Conservation (phyloP, 2,113 vertebrate genomes). For the Ochotona curzoniae region DNA sequence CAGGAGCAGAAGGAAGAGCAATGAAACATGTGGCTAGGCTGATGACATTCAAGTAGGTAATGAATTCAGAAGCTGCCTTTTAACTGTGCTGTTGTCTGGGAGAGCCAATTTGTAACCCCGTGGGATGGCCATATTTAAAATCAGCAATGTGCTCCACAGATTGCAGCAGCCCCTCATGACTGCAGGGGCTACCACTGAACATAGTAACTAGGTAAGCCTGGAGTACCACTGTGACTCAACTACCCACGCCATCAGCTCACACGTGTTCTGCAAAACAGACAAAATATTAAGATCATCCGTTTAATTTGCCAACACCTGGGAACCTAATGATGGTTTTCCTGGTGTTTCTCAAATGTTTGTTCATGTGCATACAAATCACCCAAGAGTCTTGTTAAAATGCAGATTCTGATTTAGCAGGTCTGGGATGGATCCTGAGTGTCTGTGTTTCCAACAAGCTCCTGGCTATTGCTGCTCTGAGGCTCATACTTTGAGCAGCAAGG, state of each 20-base stretch:
- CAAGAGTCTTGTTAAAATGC: neutral
- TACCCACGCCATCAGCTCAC: neutral
- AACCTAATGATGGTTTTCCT: neutral
- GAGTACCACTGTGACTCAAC: neutral
- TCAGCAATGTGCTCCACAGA: neutral
- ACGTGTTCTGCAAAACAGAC: slow-evolving; percentile 33
- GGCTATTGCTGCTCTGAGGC: neutral
- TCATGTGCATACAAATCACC: neutral
- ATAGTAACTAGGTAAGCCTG: neutral
- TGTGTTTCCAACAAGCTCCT: neutral
- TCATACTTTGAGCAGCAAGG: neutral
- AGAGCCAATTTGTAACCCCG: slow-evolving; percentile 34
- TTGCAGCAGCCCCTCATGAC: neutral
- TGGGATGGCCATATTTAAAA: neutral
- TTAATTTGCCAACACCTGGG: slow-evolving; percentile 22
- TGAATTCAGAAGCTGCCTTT: slow-evolving; percentile 61
- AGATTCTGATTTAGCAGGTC: neutral
- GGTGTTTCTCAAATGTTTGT: neutral
- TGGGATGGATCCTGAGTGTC: neutral
- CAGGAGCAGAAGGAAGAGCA: slow-evolving; percentile 60
- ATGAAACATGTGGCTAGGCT: slow-evolving; percentile 35
- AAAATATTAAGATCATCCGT: slow-evolving; percentile 8
- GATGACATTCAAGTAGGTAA: slow-evolving; percentile 38
- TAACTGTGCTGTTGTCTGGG: neutral
- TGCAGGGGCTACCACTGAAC: neutral